A percentile compares a stretch with the other conserved stretches of the same genome.
Evolutionary conservation across 2,797 vertebrate genomes (phyloP).

Genomic region (Sebastes matsubarae): DNA sequence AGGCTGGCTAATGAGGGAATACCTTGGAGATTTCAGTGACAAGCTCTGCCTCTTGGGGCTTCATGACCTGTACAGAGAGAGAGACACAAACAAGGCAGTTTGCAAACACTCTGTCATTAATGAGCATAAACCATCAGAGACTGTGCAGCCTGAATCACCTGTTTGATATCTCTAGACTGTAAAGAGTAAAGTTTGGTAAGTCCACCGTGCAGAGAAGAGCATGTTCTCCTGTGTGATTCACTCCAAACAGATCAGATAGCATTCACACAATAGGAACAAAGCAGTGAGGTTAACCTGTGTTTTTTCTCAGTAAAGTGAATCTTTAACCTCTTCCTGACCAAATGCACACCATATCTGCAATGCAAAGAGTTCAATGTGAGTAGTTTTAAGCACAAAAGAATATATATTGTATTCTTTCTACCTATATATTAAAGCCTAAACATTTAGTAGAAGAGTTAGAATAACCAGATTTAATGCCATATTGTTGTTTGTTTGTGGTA

Average conservation of each 20-base stretch:
- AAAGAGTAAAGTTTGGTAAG: neutral
- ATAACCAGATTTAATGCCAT: neutral
- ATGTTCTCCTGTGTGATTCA: neutral
- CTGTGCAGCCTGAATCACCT: neutral
- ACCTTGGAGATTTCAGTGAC: constrained; percentile 85
- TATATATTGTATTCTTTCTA: neutral
- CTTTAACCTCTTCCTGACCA: constrained; percentile 14
- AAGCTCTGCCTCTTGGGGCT: constrained; percentile 81
- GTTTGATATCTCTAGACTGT: neutral
- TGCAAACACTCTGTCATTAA: constrained; percentile 49
- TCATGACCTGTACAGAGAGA: constrained; percentile 74
- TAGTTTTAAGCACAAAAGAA: neutral
- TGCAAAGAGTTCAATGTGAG: neutral
- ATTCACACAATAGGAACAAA: constrained; percentile 28
- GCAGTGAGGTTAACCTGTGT: neutral
- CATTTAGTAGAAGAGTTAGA: neutral
- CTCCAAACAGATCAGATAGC: neutral
- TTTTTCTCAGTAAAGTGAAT: neutral
- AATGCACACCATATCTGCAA: too few relatives aligned
- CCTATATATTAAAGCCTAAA: neutral
- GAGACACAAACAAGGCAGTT: constrained; percentile 59
- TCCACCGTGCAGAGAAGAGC: neutral
- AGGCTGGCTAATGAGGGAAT: constrained; percentile 23
- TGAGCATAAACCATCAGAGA: neutral
- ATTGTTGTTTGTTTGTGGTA: constrained; percentile 48